phyloP scores from a whole-genome alignment of 1,140 invertebrate genomes.

The Aricia agestis region DNA sequence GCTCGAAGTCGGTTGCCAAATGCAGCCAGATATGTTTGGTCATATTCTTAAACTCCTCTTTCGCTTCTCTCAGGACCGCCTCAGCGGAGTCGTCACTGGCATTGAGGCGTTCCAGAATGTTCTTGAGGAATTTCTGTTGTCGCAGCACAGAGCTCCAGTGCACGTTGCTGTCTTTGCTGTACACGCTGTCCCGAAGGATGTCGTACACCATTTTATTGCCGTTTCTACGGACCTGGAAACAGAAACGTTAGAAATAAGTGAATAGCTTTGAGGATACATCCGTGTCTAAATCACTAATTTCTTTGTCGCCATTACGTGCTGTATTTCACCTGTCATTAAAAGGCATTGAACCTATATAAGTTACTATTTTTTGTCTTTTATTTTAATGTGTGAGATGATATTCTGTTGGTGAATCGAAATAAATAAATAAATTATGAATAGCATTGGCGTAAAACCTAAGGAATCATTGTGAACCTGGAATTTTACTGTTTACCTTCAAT shows the following conservation, averaged over 20 bases:
- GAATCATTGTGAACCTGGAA: not conserved
- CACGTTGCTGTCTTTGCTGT: conserved; percentile 83
- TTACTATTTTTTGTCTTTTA: too few relatives aligned
- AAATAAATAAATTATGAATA: too few relatives aligned
- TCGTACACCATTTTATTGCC: conserved; percentile 65
- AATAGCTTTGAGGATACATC: too few relatives aligned
- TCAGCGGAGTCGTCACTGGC: conserved; percentile 74
- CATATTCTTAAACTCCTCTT: conserved; percentile 78
- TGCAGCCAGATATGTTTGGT: conserved; percentile 81
- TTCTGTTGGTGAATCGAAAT: too few relatives aligned
- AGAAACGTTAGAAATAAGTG: too few relatives aligned
- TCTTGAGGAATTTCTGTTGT: conserved; percentile 86
- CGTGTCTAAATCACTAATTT: too few relatives aligned
- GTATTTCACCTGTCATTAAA: too few relatives aligned
- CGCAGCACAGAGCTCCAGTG: conserved; percentile 82
- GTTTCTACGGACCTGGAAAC: conserved; percentile 52
- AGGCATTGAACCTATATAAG: too few relatives aligned
- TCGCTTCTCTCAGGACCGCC: conserved; percentile 79
- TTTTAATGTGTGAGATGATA: too few relatives aligned
- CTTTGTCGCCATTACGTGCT: too few relatives aligned
- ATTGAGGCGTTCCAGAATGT: conserved; percentile 78
- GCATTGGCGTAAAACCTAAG: not conserved
- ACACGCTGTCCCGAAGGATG: conserved; percentile 52
- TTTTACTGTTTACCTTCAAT: too few relatives aligned
- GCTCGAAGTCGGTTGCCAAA: conserved; percentile 83